phyloP scores from a whole-genome alignment of 2,888 invertebrate species.

The Nemotelus pantherinus region DNA sequence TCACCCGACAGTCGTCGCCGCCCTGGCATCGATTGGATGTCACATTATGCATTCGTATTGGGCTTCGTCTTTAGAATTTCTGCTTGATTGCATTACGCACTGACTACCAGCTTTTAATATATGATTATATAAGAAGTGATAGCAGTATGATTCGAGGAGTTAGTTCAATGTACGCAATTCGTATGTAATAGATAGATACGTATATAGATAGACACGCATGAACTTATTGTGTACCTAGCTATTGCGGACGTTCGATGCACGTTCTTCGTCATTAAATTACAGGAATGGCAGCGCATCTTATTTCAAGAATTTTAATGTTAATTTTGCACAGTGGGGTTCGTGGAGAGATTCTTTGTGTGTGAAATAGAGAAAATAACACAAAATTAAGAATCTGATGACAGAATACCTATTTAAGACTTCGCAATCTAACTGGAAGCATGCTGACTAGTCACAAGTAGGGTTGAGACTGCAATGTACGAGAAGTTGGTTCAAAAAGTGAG shows the following conservation, averaged over 20 bases:
- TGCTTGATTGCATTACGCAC: constrained; percentile 27
- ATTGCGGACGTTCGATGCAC: background rate
- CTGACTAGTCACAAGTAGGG: too few relatives aligned
- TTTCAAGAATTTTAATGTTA: constrained; percentile 22
- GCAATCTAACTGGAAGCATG: too few relatives aligned
- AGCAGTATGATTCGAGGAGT: background rate
- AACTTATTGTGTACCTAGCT: background rate
- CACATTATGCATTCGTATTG: constrained; percentile 19
- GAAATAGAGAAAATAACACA: too few relatives aligned
- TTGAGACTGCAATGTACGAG: too few relatives aligned
- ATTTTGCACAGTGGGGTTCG: background rate
- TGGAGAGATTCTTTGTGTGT: too few relatives aligned
- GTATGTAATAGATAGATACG: background rate
- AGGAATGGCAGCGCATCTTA: constrained; percentile 26
- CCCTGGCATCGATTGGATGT: background rate
- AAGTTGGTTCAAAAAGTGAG: too few relatives aligned
- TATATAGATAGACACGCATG: background rate
- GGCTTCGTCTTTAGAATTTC: constrained; percentile 22
- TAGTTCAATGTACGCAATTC: background rate
- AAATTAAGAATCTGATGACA: too few relatives aligned
- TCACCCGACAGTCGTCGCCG: background rate
- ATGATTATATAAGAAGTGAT: too few relatives aligned
- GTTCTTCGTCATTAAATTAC: constrained; percentile 36
- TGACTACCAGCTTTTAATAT: background rate
- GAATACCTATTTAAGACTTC: too few relatives aligned